These are phyloP conservation scores for Halocaridina rubra DNA, from an alignment of 2,888 invertebrate species.

Conservation along the genomic window DNA sequence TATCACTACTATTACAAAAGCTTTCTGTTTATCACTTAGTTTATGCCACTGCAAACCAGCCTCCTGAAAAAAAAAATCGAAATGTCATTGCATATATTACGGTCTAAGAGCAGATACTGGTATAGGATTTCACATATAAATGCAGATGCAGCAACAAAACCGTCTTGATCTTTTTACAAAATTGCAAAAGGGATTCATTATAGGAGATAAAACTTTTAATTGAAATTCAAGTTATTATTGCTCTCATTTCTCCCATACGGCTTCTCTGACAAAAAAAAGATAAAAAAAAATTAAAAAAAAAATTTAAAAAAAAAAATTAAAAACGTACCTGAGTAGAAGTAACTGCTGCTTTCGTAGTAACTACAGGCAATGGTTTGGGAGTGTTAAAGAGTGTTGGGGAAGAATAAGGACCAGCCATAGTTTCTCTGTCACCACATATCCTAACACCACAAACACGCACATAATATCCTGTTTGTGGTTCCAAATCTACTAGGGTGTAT, in stretches of 20 bases:
- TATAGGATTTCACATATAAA: no score
- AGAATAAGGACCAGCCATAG: conserved; percentile 80
- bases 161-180: no score
- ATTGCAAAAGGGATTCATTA: no score
- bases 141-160: no score
- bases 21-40: conserved; percentile 75
- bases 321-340: conserved; percentile 42
- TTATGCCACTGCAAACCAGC: conserved; percentile 67
- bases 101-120: no score
- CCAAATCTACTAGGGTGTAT: conserved; percentile 76
- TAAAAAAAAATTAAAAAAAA: no score
- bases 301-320: not conserved
- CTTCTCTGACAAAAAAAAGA: no score
- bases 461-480: conserved; percentile 80
- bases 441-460: conserved; percentile 85
- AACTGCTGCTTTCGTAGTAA: conserved; percentile 52
- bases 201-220: no score
- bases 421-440: conserved; percentile 72
- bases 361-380: conserved; percentile 66
- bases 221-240: no score
- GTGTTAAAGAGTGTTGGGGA: conserved; percentile 75
- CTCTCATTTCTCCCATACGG: no score
- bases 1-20: conserved; percentile 74
- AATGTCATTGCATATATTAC: not conserved
- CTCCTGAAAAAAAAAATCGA: conserved; percentile 20